phyloP scores from a whole-genome alignment of 2,797 vertebrate genomes.

The Poeciliopsis turneri region DNA sequence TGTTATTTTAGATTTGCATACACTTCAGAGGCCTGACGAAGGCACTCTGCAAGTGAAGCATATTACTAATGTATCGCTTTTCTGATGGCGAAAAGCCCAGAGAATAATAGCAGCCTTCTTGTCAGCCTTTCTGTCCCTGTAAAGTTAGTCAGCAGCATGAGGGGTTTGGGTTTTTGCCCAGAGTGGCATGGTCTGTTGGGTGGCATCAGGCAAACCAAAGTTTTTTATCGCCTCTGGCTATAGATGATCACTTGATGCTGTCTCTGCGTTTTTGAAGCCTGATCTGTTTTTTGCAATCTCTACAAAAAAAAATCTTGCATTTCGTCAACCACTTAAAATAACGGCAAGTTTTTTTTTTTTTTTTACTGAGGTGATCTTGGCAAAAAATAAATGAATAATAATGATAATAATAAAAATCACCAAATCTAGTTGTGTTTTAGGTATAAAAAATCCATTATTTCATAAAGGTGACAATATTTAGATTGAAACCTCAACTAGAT shows the following conservation, averaged over 20 bases:
- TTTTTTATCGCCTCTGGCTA: not conserved
- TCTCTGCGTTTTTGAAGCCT: not conserved
- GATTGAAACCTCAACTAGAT: not conserved
- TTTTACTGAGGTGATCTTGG: too few relatives aligned
- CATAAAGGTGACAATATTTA: not conserved
- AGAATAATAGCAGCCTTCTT: not conserved
- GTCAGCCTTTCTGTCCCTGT: not conserved
- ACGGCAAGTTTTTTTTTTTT: not conserved
- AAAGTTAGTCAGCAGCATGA: not conserved
- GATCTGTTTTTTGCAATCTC: not conserved
- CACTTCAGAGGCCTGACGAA: not conserved
- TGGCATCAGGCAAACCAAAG: not conserved
- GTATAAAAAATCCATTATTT: too few relatives aligned
- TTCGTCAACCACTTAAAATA: not conserved
- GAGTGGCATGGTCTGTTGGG: not conserved
- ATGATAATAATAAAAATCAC: too few relatives aligned
- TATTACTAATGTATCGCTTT: not conserved
- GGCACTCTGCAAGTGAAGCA: not conserved
- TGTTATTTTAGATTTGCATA: slow-evolving; percentile 30
- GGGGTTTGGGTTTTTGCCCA: not conserved
- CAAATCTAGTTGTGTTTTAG: too few relatives aligned
- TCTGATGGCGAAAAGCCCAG: slow-evolving; percentile 1
- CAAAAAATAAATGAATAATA: too few relatives aligned
- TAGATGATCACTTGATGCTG: not conserved
- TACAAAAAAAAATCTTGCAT: not conserved